Evolutionary conservation across 2,797 vertebrate genomes (phyloP), one percentile per base, ranked within the genome.

Genomic region (Semaprochilodus insignis): DNA sequence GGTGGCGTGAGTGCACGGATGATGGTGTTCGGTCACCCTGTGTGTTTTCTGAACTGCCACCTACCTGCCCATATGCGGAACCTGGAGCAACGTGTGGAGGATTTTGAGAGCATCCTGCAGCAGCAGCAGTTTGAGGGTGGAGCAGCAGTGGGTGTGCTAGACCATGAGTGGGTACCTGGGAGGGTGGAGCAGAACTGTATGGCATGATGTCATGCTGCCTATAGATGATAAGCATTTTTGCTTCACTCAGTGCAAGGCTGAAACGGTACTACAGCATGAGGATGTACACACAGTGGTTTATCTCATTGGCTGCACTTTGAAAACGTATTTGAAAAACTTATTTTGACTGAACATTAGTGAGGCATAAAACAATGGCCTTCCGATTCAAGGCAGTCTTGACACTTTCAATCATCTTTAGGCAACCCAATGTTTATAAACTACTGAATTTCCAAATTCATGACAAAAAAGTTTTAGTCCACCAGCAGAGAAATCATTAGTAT

Each of bases 41-140:
- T 99, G 69, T 99, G 98, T 88, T 99, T 99, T 90, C 95, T 99
- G 54, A 99, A 99, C 94, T 99, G 98, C 91, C 98, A 99, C 93
- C 92, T 99, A 90, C 98, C 98, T 0, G 98, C 98, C 0, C 98
- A 99, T 91, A 96, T 99, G 97, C 95, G 97, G 87, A 99, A 99
- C 88, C 94, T 97, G 0, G 97, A 99, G 90, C 98, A 99, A 92
- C 95, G 98, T 71, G 96, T 98, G 90, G 98, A 99, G 88, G 97
- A 98, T 90, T 99, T 99, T 89, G 96, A 97, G 88, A 99, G 97
- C 92, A 99, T 99, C 87, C 93, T 99, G 83, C 97, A 97, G 88
- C 96, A 99, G 91, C 98, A 99, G 92, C 98, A 99, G 91, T 99
- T 99, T 67, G 97, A 97, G 85, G 97, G 97, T 2, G 96, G 91